These are phyloP conservation scores for Armadillidium nasatum DNA, from an alignment of 1,140 invertebrate species.

Conservation along the genomic window DNA sequence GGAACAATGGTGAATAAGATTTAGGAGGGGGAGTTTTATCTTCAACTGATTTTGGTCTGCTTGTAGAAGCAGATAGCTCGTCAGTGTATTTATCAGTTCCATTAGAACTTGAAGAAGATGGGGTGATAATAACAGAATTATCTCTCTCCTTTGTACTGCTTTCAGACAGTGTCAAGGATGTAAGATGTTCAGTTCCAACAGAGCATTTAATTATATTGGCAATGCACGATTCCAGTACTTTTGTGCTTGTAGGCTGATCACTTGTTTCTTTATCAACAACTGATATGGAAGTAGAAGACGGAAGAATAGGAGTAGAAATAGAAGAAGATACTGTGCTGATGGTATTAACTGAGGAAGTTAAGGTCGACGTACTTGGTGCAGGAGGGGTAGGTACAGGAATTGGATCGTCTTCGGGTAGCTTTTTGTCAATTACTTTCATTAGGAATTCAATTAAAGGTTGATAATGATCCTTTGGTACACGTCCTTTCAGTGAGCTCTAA, in stretches of 20 bases:
- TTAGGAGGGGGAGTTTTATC: background rate
- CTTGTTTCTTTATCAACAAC: background rate
- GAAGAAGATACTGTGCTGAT: background rate
- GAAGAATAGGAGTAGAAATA: background rate
- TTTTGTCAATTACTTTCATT: conserved; percentile 31
- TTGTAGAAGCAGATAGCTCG: background rate
- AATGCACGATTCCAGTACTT: background rate
- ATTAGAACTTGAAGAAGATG: background rate
- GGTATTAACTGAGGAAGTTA: background rate
- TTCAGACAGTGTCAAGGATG: background rate
- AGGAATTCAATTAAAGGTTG: conserved; percentile 37
- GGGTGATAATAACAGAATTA: background rate
- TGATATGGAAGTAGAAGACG: background rate
- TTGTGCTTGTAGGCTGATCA: background rate
- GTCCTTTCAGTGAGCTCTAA: conserved; percentile 24
- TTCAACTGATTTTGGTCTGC: background rate
- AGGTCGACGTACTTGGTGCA: background rate
- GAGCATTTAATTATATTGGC: background rate
- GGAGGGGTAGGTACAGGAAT: background rate
- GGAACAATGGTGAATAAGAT: conserved; percentile 1
- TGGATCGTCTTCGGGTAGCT: background rate
- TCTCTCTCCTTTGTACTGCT: background rate
- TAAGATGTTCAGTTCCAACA: background rate
- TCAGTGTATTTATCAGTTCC: background rate
- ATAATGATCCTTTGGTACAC: conserved; percentile 42